Evolutionary conservation across 37 sponge, comb jelly and placozoan genomes (phyloP), one percentile per base, ranked within the genome.

Genomic region (Spongilla lacustris): DNA sequence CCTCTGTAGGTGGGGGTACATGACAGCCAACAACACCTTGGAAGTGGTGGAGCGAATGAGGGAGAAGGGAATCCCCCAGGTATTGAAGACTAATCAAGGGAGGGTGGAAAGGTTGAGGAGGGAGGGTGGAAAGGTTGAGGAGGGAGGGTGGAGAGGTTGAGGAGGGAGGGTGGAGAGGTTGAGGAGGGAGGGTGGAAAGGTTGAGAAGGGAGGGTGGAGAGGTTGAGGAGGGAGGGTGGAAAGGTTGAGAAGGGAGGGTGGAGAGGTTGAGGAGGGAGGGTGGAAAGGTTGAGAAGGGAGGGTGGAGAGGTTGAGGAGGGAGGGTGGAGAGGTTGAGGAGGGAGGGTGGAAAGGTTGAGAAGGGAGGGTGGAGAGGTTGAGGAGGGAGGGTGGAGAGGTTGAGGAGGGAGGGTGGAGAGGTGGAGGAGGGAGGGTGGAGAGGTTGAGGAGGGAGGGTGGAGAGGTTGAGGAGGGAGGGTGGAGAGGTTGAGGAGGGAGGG

Each of bases 1-100:
- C 29, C 84, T 94, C 34, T 94, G 95, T 83, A 87, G 95, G 26
- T 94, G 92, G 92, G 95, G 95, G 13, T 94, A 92, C 68, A 69
- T 68, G 17, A 76, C 87, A 41, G 74, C 87, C 1, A 81, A 84
- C 28, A 50, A 77, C 12, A 92, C 92, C 0, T 17, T 24, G 33
- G 82, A 69, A 26, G 92, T 92, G n/a, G 92, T 94, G 38, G 73
- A 77, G 49, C 72, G 87, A 75, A 92, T 92, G 89, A 88, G 95
- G 48, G 69, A 80, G 21, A 32, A 66, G 12, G 79, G 77, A 8
- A 82, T 94, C 50, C 92, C 92, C 11, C 89, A 89, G 81, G 88
- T 87, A 33, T 0, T 68, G 48, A 9, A 68, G 19, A 36, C 26
- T 33, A 10, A 19, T 17, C 0, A 76, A 10, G 38, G n/a, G 77